Percentiles rank a stretch among this genome's conserved stretches.
These are phyloP conservation scores for Achatina immaculata DNA, from an alignment of 1,140 invertebrate genomes.

Conservation along the genomic window DNA sequence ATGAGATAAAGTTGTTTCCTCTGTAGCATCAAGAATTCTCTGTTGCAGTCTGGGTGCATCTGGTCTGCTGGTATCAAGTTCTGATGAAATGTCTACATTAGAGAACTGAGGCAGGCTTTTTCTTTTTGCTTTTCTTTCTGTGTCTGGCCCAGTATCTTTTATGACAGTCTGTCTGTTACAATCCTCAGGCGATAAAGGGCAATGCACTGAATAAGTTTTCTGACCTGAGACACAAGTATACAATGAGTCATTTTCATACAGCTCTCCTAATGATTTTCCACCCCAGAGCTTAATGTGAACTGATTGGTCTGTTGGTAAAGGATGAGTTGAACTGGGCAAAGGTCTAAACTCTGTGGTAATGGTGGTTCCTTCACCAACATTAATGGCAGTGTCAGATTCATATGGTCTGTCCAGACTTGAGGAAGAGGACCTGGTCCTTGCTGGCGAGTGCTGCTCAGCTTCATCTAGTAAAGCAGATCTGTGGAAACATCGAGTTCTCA, in stretches of 20 bases:
- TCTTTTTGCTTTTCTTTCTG: neutral
- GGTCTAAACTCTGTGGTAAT: conserved; percentile 65
- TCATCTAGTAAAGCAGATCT: conserved; percentile 31
- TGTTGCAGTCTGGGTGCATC: conserved; percentile 22
- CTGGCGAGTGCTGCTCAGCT: conserved; percentile 15
- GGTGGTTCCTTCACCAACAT: conserved; percentile 46
- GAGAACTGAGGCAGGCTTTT: conserved; percentile 29
- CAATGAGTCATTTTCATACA: conserved; percentile 21
- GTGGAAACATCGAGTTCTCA: conserved; percentile 2
- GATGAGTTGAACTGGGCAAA: conserved; percentile 53
- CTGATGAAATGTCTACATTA: conserved; percentile 17
- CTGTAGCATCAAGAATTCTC: neutral
- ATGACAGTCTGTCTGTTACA: neutral
- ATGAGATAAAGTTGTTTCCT: neutral
- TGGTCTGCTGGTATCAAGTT: neutral
- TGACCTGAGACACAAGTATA: conserved; percentile 36
- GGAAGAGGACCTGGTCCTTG: conserved; percentile 11
- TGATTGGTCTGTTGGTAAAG: conserved; percentile 41
- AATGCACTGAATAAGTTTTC: conserved; percentile 36
- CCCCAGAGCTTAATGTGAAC: conserved; percentile 18
- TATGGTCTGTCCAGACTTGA: conserved; percentile 37
- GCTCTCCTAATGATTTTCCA: conserved; percentile 7
- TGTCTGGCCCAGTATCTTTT: neutral
- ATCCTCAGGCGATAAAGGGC: conserved; percentile 27
- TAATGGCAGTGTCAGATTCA: conserved; percentile 17